Conservation (phyloP, 1,140 invertebrate genomes). For the Drosophila yakuba region DNA sequence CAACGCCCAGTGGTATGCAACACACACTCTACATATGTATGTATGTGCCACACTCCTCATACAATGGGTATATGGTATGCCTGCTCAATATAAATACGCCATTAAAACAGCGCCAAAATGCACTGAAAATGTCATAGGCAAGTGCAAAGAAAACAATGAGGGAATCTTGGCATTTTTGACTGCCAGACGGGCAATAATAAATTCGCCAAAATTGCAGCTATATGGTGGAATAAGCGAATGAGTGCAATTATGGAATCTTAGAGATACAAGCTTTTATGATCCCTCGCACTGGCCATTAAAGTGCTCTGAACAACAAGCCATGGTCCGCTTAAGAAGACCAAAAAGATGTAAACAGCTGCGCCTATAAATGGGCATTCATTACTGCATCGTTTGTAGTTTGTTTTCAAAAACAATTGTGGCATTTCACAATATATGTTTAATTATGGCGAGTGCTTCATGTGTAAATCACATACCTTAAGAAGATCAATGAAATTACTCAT, state of each 20-base stretch:
- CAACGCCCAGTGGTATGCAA: conserved; percentile 60
- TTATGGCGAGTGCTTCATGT: not conserved
- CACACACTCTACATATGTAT: conserved; percentile 4
- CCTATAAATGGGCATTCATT: conserved; percentile 1
- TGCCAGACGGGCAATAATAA: conserved; percentile 23
- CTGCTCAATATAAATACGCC: conserved; percentile 27
- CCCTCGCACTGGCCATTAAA: conserved; percentile 25
- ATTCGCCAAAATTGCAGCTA: not conserved
- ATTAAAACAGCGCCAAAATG: conserved; percentile 37
- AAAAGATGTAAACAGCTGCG: conserved; percentile 19
- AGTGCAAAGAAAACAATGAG: conserved; percentile 19
- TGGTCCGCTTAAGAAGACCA: conserved; percentile 17
- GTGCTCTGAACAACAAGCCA: conserved; percentile 12
- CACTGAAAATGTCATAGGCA: conserved; percentile 45
- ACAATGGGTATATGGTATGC: conserved; percentile 9
- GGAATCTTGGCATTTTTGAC: conserved; percentile 11
- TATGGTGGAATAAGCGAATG: conserved; percentile 17
- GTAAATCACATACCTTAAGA: not conserved
- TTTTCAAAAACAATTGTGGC: not conserved
- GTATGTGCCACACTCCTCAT: not conserved
- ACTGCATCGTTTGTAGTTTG: not conserved
- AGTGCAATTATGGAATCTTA: conserved; percentile 35
- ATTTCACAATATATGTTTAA: not conserved
- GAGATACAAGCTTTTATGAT: conserved; percentile 13
- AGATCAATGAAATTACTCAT: not conserved